phyloP scores from a whole-genome alignment of 1,140 invertebrate species.

The Acyrthosiphon pisum region DNA sequence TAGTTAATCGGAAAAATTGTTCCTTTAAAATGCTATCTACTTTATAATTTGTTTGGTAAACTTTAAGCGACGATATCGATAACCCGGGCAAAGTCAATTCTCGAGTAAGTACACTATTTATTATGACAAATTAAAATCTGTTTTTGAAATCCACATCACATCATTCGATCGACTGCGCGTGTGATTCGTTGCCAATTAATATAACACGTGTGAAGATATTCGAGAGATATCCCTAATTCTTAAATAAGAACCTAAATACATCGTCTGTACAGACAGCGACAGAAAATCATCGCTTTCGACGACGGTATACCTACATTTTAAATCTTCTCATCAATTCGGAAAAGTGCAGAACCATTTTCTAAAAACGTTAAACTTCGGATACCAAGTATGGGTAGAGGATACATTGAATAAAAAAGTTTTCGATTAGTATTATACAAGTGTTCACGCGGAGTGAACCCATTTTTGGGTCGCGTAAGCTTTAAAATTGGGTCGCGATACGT shows the following conservation, averaged over 20 bases:
- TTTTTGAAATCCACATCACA: no score
- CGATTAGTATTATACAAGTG: neutral
- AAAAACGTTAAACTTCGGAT: neutral
- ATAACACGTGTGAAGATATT: no score
- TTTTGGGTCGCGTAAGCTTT: no score
- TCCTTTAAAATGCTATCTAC: neutral
- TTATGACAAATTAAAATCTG: neutral
- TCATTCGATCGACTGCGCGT: no score
- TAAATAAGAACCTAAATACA: neutral
- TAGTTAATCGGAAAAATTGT: neutral
- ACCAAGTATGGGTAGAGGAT: no score
- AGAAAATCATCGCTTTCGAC: neutral
- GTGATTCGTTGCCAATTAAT: no score
- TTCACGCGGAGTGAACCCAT: neutral
- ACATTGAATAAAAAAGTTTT: neutral
- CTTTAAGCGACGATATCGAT: neutral
- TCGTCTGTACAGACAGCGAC: no score
- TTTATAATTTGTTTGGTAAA: neutral
- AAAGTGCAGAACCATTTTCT: neutral
- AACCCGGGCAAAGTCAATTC: neutral
- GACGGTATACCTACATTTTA: neutral
- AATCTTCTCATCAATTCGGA: neutral
- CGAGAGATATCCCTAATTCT: no score
- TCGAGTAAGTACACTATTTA: neutral
- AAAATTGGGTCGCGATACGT: no score